phyloP scores from a whole-genome alignment of 2,888 invertebrate genomes.

The Agrenia bidenticulata region DNA sequence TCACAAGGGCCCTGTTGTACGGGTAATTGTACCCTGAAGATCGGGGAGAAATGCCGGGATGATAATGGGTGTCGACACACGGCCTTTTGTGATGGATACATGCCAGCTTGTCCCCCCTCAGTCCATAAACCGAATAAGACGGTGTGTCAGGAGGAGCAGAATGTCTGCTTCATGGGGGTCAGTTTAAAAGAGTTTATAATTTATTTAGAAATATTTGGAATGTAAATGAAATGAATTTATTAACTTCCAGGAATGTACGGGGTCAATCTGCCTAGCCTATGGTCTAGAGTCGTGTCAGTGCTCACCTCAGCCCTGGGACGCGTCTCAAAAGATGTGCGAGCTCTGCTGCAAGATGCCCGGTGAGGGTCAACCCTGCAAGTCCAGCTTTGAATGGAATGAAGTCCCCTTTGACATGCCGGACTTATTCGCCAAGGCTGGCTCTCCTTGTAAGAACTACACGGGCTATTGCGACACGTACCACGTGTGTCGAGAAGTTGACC shows the following conservation, averaged over 20 bases:
- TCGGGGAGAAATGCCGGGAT: slow-evolving; percentile 84
- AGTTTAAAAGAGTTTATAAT: slow-evolving; percentile 57
- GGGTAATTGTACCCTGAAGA: slow-evolving; percentile 76
- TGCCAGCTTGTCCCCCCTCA: slow-evolving; percentile 88
- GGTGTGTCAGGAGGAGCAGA: slow-evolving; percentile 89
- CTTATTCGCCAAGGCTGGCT: slow-evolving; percentile 89
- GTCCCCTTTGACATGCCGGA: slow-evolving; percentile 88
- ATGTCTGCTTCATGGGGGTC: slow-evolving; percentile 95
- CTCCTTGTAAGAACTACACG: slow-evolving; percentile 90
- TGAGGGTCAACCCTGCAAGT: slow-evolving; percentile 76
- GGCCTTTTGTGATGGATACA: slow-evolving; percentile 85
- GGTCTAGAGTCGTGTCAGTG: slow-evolving; percentile 95
- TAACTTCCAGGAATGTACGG: slow-evolving; percentile 78
- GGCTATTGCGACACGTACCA: slow-evolving; percentile 70
- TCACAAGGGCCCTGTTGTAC: slow-evolving; percentile 95
- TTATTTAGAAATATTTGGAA: background rate
- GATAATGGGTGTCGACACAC: slow-evolving; percentile 92
- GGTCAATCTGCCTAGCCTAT: slow-evolving; percentile 95
- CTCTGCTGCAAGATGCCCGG: slow-evolving; percentile 87
- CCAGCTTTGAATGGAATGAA: slow-evolving; percentile 87
- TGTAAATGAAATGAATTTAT: background rate
- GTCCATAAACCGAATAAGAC: slow-evolving; percentile 90
- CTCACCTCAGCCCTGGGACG: slow-evolving; percentile 74
- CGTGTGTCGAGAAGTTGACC: slow-evolving; percentile 82
- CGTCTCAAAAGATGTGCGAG: slow-evolving; percentile 84